These are phyloP conservation scores for Stigmatopora nigra DNA, from an alignment of 2,113 vertebrate species.

Conservation along the genomic window DNA sequence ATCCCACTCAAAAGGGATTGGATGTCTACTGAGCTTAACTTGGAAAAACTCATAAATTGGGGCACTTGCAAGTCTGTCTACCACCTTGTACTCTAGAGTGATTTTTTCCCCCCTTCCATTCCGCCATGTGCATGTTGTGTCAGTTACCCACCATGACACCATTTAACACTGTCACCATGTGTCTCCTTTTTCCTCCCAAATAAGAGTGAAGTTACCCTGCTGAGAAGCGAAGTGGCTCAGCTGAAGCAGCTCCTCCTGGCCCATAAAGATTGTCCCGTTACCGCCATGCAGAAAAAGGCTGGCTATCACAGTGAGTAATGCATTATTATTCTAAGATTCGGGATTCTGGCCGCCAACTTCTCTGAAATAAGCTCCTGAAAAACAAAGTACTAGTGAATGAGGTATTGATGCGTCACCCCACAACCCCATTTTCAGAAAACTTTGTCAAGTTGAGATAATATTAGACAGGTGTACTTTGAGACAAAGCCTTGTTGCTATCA, in stretches of 20 bases:
- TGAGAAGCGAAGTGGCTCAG: slow-evolving; percentile 99
- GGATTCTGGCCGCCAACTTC: slow-evolving; percentile 65
- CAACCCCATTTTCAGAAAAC: slow-evolving; percentile 16
- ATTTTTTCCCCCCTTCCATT: neutral
- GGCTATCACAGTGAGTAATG: slow-evolving; percentile 99
- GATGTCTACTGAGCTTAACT: neutral
- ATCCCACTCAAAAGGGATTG: no score
- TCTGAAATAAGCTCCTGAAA: slow-evolving; percentile 67
- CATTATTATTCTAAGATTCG: slow-evolving; percentile 79
- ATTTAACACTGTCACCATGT: slow-evolving; percentile 33
- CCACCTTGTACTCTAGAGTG: neutral
- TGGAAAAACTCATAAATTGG: neutral
- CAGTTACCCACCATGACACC: slow-evolving; percentile 8
- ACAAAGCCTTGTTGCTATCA: slow-evolving; percentile 14
- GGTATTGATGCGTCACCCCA: slow-evolving; percentile 30
- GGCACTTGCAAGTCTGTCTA: neutral
- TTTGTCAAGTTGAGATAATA: slow-evolving; percentile 47
- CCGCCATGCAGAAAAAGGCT: slow-evolving; percentile 99
- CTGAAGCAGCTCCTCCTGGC: slow-evolving; percentile 99
- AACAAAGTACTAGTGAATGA: slow-evolving; percentile 55
- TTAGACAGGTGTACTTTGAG: slow-evolving; percentile 12
- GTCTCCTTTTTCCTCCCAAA: slow-evolving; percentile 70
- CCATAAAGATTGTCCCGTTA: slow-evolving; percentile 99
- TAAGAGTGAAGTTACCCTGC: slow-evolving; percentile 97
- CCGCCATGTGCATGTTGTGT: slow-evolving; percentile 4